Conservation (phyloP, 2,888 invertebrate species). For the Agrotis ipsilon region DNA sequence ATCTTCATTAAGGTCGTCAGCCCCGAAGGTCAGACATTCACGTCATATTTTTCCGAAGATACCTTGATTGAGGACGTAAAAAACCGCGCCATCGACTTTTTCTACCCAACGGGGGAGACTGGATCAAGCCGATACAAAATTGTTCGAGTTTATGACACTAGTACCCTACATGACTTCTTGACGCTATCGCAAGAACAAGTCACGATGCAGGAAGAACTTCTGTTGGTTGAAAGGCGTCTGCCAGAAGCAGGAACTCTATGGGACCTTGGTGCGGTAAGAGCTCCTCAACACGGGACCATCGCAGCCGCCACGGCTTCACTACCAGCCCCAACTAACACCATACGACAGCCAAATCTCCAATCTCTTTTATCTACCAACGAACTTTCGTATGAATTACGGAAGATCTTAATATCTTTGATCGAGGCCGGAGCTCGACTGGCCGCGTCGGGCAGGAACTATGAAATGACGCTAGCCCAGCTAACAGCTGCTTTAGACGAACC, state of each 20-base stretch:
- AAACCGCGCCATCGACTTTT: slow-evolving; percentile 82
- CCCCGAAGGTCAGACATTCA: slow-evolving; percentile 83
- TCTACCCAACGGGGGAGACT: slow-evolving; percentile 84
- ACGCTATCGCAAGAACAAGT: slow-evolving; percentile 84
- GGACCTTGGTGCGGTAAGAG: slow-evolving; percentile 85
- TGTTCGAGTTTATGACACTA: slow-evolving; percentile 81
- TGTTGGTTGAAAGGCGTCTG: slow-evolving; percentile 81
- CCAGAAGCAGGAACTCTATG: slow-evolving; percentile 85
- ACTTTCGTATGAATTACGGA: slow-evolving; percentile 82
- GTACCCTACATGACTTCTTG: slow-evolving; percentile 84
- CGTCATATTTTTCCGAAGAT: slow-evolving; percentile 81
- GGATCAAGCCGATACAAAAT: slow-evolving; percentile 83
- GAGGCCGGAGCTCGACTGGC: slow-evolving; percentile 87
- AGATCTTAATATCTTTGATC: slow-evolving; percentile 86
- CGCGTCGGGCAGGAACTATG: slow-evolving; percentile 84
- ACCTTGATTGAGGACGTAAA: slow-evolving; percentile 86
- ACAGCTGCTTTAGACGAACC: slow-evolving; percentile 84
- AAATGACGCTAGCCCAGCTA: slow-evolving; percentile 81
- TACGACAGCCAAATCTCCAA: slow-evolving; percentile 85
- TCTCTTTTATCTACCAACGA: slow-evolving; percentile 86
- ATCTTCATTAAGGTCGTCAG: slow-evolving; percentile 83
- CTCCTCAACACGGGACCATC: slow-evolving; percentile 82
- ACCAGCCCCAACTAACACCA: slow-evolving; percentile 76
- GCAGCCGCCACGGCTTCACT: slow-evolving; percentile 85
- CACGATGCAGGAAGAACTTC: slow-evolving; percentile 81